Base-by-base conservation (phyloP, 2,888 invertebrate genomes). In the Melieria omissa region DNA sequence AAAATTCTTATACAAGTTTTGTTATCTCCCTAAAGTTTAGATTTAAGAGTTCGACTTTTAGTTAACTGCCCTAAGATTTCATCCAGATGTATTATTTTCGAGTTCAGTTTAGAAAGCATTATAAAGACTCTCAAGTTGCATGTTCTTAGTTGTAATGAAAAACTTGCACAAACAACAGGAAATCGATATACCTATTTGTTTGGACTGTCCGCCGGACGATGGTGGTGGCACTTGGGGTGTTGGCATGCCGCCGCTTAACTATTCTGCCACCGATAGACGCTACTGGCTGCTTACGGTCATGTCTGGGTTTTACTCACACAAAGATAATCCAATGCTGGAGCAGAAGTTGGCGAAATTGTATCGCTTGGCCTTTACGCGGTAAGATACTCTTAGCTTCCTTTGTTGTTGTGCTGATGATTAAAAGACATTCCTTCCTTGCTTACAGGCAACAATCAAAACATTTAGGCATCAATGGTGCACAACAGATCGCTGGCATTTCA, bases 221-320 rank as follows among this genome's bases (percentile, higher is more conserved):
- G 82, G 83, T 49, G 85, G 84, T 70, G 81, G 81, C 12, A 77
- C 80, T 62, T 85, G 86, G 80, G 83, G 82, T 63, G 77, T 77
- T n/a, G 78, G 77, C n/a, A 80, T 81, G 76, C 80, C 83, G 4
- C 84, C 86, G 6, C 74, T 83, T 4, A 86, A 85, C 69, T 83
- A 84, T 66, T 85, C 84, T 5, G 78, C 86, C 41, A 91, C 91
- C 12, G 92, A 92, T 82, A 88, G 91, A 70, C 90, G 93, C 65
- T 95, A 93, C 87, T 95, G 95, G 95, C 88, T 95, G 69, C 85
- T 95, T 49, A 95, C 95, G 1, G 93, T 94, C 69, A 90, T 94
- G 77, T 89, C 90, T 65, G 91, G 88, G 1, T 86, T 86, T 74
- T 84, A 86, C 70, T 88, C 75, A 79, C 88, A 78, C 84, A 91